Base-by-base conservation (phyloP, 2,113 vertebrate genomes). In the Corythaeola cristata region DNA sequence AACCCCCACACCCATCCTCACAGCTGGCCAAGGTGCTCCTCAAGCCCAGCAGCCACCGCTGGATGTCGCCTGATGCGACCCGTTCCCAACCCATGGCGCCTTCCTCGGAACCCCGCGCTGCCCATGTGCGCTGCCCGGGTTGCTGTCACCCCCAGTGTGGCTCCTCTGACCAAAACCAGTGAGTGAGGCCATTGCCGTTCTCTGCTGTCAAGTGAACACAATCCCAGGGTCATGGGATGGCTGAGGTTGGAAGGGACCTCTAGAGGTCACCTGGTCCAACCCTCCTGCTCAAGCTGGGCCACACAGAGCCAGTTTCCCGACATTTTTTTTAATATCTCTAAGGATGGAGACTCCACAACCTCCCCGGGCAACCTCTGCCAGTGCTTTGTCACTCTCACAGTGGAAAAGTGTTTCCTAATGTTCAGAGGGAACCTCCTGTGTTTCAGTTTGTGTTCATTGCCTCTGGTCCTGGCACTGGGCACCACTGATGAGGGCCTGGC, bases 41-140 rank as follows among this genome's bases (percentile, higher is more conserved):
- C 37, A 8, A 37, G 17, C 45, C 37, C 2, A 1, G 22, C 30
- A 33, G 47, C n/a, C 27, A 24, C 15, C 27, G 3, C 52, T 32
- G 78, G 27, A 6, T 49, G 53, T 59, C 22, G 3, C 53, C n/a
- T 26, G 13, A 8, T 1, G 4, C 10, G 12, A 39, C 44, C 7
- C 2, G 0, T 50, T 15, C 35, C 37, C 30, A 5, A n/a, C 15
- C 18, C 18, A 2, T 4, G 14, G 11, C 12, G 1, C 30, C 28
- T 22, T 27, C 44, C 5, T 27, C 7, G 1, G 45, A n/a, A 14
- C 41, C 39, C 26, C 19, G 26, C 26, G 1, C 14, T 13, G 9
- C 28, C 5, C 15, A 4, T 11, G 5, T 4, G 5, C 12, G 0
- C 12, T 28, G 32, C 24, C 19, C 37, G 12, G 24, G 4, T 10